phyloP scores from a whole-genome alignment of 2,888 invertebrate species.

The Rhorus exstirpatorius region DNA sequence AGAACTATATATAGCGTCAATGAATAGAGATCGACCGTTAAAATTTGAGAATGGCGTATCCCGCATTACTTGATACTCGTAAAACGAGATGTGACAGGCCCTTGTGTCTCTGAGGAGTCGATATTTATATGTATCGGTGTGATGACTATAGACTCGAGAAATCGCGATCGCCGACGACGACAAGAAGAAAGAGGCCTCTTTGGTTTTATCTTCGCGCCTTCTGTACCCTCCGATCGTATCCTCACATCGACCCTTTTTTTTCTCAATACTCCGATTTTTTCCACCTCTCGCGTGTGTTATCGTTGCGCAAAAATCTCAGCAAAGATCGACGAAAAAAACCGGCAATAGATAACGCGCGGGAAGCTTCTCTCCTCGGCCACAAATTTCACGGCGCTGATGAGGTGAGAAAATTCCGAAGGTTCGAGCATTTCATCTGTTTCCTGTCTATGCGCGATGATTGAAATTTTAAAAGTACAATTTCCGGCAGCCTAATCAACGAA shows the following conservation, averaged over 20 bases:
- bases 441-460: too few species aligned
- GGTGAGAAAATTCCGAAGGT: too few species aligned
- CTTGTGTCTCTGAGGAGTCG: not conserved
- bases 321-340: not conserved
- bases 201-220: not conserved
- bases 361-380: too few species aligned
- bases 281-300: constrained; percentile 8
- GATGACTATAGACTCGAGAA: not conserved
- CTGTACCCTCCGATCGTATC: too few species aligned
- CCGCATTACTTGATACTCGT: not conserved
- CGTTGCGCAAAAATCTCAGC: not conserved
- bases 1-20: constrained; percentile 12
- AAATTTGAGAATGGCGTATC: not conserved
- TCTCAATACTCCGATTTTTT: not conserved
- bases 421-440: too few species aligned
- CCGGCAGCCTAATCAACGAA: too few species aligned
- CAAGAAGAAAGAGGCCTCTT: not conserved
- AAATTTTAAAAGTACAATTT: too few species aligned
- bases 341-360: not conserved
- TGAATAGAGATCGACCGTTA: not conserved
- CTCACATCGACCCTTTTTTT: too few species aligned
- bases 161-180: not conserved
- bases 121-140: not conserved
- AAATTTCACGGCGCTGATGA: too few species aligned
- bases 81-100: not conserved